These are phyloP conservation scores for Heliothis virescens DNA, from an alignment of 1,140 invertebrate species.

Conservation along the genomic window DNA sequence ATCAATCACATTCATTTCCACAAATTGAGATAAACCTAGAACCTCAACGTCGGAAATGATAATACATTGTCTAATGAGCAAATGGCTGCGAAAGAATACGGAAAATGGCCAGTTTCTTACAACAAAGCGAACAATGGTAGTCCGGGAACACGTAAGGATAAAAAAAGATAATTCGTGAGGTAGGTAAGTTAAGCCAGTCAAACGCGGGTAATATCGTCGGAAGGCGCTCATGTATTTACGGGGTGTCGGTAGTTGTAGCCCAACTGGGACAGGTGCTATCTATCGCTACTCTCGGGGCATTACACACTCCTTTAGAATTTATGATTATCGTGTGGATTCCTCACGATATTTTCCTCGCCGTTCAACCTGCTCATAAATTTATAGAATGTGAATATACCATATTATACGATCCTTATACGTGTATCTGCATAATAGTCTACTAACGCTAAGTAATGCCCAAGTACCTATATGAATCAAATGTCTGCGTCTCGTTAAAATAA, in stretches of 20 bases:
- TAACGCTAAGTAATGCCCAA: background rate
- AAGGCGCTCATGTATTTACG: conserved; percentile 24
- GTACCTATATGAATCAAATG: background rate
- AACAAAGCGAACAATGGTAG: conserved; percentile 24
- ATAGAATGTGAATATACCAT: background rate
- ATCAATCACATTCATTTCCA: background rate
- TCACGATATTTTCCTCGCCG: background rate
- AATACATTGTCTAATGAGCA: conserved; percentile 20
- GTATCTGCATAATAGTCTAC: too few species aligned
- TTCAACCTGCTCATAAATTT: background rate
- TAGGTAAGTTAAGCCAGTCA: conserved; percentile 12
- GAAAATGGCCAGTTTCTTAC: conserved; percentile 25
- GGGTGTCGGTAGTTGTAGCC: conserved; percentile 21
- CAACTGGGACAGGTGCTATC: conserved; percentile 23
- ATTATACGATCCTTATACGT: background rate
- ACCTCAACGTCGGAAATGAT: background rate
- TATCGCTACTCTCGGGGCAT: conserved; percentile 8
- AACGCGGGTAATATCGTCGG: conserved; percentile 3
- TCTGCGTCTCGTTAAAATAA: too few species aligned
- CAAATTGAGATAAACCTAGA: background rate
- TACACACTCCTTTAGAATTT: conserved; percentile 30
- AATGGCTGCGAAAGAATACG: conserved; percentile 10
- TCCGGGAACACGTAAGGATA: conserved; percentile 12
- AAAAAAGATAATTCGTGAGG: conserved; percentile 17
- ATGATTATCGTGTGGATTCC: conserved; percentile 16